Evolutionary conservation across 2,888 invertebrate species (phyloP).

Genomic region (Apodemia mormo): DNA sequence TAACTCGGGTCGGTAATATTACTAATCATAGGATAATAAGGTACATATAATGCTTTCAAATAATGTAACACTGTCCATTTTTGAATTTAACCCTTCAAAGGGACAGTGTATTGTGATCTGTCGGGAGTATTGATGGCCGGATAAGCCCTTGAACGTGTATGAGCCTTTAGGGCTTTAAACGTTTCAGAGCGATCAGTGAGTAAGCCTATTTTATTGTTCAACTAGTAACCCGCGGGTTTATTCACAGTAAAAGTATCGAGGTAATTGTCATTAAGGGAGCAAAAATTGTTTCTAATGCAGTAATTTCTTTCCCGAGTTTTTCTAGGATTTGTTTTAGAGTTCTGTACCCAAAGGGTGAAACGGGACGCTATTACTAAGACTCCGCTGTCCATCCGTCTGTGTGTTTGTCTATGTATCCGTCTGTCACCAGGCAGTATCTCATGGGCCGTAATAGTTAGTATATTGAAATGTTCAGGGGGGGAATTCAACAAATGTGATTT

Average conservation of each 20-base stretch:
- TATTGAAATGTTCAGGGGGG: too few relatives aligned
- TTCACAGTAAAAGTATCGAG: conserved; percentile 30
- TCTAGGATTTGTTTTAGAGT: too few relatives aligned
- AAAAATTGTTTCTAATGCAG: neutral
- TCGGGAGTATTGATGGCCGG: conserved; percentile 36
- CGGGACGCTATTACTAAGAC: too few relatives aligned
- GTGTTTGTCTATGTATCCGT: too few relatives aligned
- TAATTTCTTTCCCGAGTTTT: neutral
- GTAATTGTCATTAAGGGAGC: neutral
- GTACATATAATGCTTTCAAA: conserved; percentile 24
- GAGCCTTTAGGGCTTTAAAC: conserved; percentile 39
- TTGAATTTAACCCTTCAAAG: conserved; percentile 31
- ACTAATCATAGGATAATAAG: neutral
- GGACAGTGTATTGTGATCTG: conserved; percentile 12
- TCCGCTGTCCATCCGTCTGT: too few relatives aligned
- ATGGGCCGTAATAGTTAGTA: too few relatives aligned
- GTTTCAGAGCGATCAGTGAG: conserved; percentile 38
- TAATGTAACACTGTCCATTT: neutral
- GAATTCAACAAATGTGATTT: too few relatives aligned
- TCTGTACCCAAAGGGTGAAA: too few relatives aligned
- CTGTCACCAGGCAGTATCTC: too few relatives aligned
- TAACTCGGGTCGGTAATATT: neutral
- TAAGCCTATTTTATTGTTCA: conserved; percentile 44
- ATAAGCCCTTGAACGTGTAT: conserved; percentile 37
- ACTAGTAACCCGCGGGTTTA: conserved; percentile 35